Conservation (phyloP, 2,888 invertebrate species). For the Caenorhabditis sinica region DNA sequence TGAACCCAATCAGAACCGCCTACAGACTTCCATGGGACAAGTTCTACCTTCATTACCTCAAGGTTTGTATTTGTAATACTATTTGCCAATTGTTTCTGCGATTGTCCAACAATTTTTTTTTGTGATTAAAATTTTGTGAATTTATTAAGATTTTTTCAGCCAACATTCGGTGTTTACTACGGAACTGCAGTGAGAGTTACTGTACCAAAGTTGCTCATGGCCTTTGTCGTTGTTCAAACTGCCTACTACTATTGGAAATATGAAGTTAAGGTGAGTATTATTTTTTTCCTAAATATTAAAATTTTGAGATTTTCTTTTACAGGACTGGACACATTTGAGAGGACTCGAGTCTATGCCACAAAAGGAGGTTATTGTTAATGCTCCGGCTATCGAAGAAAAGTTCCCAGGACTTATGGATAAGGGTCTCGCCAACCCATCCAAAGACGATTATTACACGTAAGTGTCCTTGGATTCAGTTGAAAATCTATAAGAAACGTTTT, state of each 20-base stretch:
- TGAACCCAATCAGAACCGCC: constrained; percentile 82
- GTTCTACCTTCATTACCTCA: constrained; percentile 81
- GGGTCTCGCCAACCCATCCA: constrained; percentile 70
- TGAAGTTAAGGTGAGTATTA: constrained; percentile 75
- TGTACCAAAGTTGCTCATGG: constrained; percentile 80
- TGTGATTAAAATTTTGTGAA: background rate
- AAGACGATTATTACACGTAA: constrained; percentile 72
- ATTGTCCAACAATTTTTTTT: too few species aligned
- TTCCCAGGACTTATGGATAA: constrained; percentile 77
- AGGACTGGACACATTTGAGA: constrained; percentile 79
- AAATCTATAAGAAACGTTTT: constrained; percentile 21
- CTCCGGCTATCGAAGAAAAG: constrained; percentile 71
- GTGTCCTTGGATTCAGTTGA: constrained; percentile 20
- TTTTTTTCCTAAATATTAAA: background rate
- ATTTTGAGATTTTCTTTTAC: background rate
- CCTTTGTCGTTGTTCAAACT: constrained; percentile 72
- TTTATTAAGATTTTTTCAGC: constrained; percentile 73
- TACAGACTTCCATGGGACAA: constrained; percentile 83
- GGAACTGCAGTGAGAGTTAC: constrained; percentile 79
- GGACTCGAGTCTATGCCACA: constrained; percentile 78
- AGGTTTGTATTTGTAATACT: constrained; percentile 42
- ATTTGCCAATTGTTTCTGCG: too few species aligned
- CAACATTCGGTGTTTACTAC: constrained; percentile 82
- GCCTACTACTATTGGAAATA: constrained; percentile 83
- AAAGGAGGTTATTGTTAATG: constrained; percentile 72